Evolutionary conservation across 2,113 vertebrate species (phyloP).

Genomic region (Tragelaphus buxtoni): DNA sequence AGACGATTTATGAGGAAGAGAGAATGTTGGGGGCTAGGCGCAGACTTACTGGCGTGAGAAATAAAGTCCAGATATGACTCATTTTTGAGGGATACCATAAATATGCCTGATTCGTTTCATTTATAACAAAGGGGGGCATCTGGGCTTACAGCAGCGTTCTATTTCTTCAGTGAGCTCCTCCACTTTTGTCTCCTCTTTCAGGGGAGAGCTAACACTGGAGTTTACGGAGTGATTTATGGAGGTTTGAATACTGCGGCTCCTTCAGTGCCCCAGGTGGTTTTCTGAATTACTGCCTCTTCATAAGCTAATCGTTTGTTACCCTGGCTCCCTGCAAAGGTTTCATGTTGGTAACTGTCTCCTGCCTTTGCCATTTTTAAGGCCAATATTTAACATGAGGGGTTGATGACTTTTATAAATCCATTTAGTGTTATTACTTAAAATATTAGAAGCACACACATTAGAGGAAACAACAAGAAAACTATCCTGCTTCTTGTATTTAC

Average conservation of each 20-base stretch:
- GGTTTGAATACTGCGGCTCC: not conserved
- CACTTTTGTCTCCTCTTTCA: not conserved
- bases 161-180: not conserved
- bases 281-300: slow-evolving; percentile 54
- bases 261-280: not conserved
- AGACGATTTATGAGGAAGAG: not conserved
- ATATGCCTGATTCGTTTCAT: not conserved
- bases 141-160: not conserved
- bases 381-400: slow-evolving; percentile 40
- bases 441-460: not conserved
- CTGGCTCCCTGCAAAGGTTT: not conserved
- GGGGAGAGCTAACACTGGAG: not conserved
- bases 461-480: not conserved
- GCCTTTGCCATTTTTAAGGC: slow-evolving; percentile 46
- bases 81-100: not conserved
- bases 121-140: not conserved
- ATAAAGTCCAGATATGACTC: slow-evolving; percentile 46
- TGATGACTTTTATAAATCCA: slow-evolving; percentile 27
- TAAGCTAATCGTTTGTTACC: slow-evolving; percentile 48
- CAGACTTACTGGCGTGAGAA: not conserved
- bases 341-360: not conserved
- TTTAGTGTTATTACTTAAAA: slow-evolving; percentile 37
- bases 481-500: not conserved
- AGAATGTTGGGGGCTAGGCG: not conserved
- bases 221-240: slow-evolving; percentile 40